These are phyloP conservation scores for Tholera decimalis DNA, from an alignment of 2,888 invertebrate genomes.

Conservation along the genomic window DNA sequence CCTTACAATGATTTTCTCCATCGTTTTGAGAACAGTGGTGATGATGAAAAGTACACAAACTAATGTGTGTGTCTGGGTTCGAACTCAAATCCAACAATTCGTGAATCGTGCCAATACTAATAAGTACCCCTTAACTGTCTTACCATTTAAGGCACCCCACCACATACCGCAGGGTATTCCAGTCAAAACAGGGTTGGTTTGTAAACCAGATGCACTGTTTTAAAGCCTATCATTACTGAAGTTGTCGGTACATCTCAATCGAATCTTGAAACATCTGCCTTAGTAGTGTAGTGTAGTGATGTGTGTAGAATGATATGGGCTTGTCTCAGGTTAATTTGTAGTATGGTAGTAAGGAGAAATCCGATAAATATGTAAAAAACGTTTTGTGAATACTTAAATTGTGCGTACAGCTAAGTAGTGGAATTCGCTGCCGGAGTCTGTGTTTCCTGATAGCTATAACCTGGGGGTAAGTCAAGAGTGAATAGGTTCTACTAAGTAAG, in stretches of 20 bases:
- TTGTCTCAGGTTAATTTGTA: constrained; percentile 13
- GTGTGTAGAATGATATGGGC: neutral
- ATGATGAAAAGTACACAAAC: too few relatives aligned
- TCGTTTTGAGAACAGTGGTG: too few relatives aligned
- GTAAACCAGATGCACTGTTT: constrained; percentile 32
- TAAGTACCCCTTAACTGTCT: neutral
- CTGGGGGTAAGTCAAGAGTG: too few relatives aligned
- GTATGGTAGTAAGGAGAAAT: neutral
- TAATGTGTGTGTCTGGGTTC: too few relatives aligned
- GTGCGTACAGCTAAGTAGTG: too few relatives aligned
- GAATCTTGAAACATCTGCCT: constrained; percentile 46
- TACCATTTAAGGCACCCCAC: neutral
- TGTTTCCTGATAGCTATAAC: too few relatives aligned
- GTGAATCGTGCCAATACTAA: neutral
- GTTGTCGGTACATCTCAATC: constrained; percentile 29
- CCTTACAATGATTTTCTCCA: too few relatives aligned
- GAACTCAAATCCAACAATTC: too few relatives aligned
- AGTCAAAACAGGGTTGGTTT: constrained; percentile 6
- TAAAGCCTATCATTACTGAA: constrained; percentile 6
- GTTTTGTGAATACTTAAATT: too few relatives aligned
- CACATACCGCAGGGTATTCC: neutral
- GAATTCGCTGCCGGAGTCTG: too few relatives aligned
- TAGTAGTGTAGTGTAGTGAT: neutral
- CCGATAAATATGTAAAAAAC: too few relatives aligned
- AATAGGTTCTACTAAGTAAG: too few relatives aligned